Evolutionary conservation across 2,797 vertebrate species (phyloP).

Genomic region (Glyptemys insculpta): DNA sequence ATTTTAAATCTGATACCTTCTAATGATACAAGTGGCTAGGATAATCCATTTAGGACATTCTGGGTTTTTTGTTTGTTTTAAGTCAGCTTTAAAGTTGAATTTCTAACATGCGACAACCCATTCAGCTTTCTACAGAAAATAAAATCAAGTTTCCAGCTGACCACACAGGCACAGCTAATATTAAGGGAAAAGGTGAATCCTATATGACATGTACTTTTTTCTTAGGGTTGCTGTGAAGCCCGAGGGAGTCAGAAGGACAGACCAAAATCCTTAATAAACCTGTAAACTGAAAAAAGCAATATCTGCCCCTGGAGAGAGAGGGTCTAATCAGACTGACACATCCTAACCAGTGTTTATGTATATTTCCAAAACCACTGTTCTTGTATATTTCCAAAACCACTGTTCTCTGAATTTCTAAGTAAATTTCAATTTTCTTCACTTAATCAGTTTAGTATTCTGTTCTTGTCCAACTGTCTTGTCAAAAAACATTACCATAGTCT

Average conservation of each 20-base stretch:
- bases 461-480: constrained; percentile 35
- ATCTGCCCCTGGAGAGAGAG: constrained; percentile 62
- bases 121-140: neutral
- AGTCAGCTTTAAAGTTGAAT: neutral
- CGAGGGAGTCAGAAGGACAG: constrained; percentile 41
- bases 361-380: constrained; percentile 24
- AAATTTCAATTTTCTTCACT: constrained; percentile 53
- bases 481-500: constrained; percentile 24
- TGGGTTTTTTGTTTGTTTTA: neutral
- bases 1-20: neutral
- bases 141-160: constrained; percentile 43
- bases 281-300: constrained; percentile 47
- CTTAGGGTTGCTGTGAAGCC: constrained; percentile 50
- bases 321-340: constrained; percentile 67
- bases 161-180: constrained; percentile 37
- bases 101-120: neutral
- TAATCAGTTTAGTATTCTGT: constrained; percentile 51
- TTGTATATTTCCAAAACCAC: constrained; percentile 35
- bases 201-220: constrained; percentile 53
- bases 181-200: constrained; percentile 68
- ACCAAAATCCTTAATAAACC: constrained; percentile 49
- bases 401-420: constrained; percentile 30
- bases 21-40: neutral
- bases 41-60: neutral
- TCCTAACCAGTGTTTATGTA: constrained; percentile 65